These are phyloP conservation scores for Nothoprocta pentlandii DNA, from an alignment of 2,113 vertebrate genomes.

Conservation along the genomic window DNA sequence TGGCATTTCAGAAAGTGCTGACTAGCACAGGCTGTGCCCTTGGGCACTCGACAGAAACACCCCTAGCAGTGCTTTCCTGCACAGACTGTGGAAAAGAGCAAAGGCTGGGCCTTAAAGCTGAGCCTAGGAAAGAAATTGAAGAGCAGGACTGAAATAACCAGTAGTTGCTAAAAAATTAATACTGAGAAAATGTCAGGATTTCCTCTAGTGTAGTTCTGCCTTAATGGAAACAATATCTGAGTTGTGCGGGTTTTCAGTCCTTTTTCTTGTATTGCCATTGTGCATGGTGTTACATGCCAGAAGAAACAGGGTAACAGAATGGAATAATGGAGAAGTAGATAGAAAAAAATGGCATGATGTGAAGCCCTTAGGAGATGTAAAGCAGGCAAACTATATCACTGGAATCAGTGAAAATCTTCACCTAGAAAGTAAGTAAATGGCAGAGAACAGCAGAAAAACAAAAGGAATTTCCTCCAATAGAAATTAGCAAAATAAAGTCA, in stretches of 20 bases:
- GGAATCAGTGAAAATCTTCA: background rate
- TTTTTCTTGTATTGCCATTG: background rate
- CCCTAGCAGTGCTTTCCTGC: background rate
- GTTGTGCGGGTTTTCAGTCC: background rate
- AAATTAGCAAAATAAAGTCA: background rate
- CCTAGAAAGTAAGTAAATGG: background rate
- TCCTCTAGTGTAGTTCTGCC: background rate
- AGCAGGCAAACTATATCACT: background rate
- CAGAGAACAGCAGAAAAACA: background rate
- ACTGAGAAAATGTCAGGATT: background rate
- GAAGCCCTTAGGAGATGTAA: background rate
- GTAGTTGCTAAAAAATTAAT: background rate
- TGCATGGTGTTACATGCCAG: background rate
- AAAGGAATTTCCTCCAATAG: background rate
- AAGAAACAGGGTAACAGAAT: background rate
- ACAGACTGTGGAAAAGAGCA: background rate
- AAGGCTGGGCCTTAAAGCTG: background rate
- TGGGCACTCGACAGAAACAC: rapidly evolving
- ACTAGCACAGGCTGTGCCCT: background rate
- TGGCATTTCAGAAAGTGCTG: background rate
- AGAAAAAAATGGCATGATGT: background rate
- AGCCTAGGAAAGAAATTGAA: background rate
- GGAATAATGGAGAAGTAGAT: background rate
- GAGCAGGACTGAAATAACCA: background rate
- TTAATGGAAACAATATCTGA: background rate